These are phyloP conservation scores for Microcebus griseorufus DNA, from an alignment of 2,113 vertebrate species.

Conservation along the genomic window DNA sequence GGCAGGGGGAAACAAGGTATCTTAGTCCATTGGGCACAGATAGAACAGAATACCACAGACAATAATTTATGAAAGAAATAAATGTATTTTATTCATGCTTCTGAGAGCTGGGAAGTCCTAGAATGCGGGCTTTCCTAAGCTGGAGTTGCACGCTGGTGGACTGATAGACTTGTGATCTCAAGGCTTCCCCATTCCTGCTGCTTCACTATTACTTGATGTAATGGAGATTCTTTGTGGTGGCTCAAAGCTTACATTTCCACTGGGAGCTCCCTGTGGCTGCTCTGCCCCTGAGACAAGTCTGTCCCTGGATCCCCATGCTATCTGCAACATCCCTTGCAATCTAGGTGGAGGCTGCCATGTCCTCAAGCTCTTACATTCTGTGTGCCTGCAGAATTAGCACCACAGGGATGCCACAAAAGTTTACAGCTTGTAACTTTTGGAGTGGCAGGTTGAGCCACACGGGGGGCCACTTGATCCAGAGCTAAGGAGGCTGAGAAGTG, in stretches of 20 bases:
- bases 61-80: not conserved
- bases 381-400: not conserved
- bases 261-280: not conserved
- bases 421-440: not conserved
- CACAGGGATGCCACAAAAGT: not conserved
- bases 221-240: too few relatives aligned
- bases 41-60: not conserved
- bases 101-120: not conserved
- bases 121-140: not conserved
- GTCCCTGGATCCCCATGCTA: not conserved
- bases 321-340: not conserved
- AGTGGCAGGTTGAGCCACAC: not conserved
- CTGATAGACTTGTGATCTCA: not conserved
- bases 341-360: not conserved
- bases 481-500: not conserved
- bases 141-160: not conserved
- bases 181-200: not conserved
- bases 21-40: not conserved
- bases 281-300: not conserved
- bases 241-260: too few relatives aligned
- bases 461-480: not conserved
- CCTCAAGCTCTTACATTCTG: not conserved
- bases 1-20: not conserved
- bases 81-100: not conserved
- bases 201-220: not conserved